Conservation (phyloP, 2,113 vertebrate species). For the Arothron firmamentum region DNA sequence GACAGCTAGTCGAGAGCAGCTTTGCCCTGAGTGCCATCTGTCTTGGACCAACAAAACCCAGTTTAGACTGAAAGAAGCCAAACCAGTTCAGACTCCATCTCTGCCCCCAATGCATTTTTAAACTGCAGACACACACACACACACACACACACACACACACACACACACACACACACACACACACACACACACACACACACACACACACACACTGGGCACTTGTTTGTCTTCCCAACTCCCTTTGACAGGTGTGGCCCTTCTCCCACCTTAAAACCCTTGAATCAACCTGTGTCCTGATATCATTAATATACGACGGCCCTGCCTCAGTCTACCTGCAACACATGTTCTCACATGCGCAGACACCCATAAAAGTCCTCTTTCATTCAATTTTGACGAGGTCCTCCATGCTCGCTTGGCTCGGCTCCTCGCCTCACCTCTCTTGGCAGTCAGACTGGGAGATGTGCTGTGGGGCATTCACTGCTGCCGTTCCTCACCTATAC, state of each 20-base stretch:
- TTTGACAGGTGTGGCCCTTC: neutral
- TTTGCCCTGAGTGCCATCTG: slow-evolving; percentile 72
- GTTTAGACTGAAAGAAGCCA: slow-evolving; percentile 64
- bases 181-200: too few relatives aligned
- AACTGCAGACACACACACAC: slow-evolving; percentile 1
- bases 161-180: neutral
- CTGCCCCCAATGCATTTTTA: slow-evolving; percentile 30
- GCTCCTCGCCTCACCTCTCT: slow-evolving; percentile 35
- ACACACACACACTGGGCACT: too few relatives aligned
- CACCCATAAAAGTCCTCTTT: slow-evolving; percentile 25
- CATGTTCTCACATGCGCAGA: slow-evolving; percentile 24
- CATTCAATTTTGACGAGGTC: slow-evolving; percentile 21
- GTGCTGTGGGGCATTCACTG: slow-evolving; percentile 36
- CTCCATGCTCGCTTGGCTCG: slow-evolving; percentile 14
- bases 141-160: slow-evolving; percentile 2
- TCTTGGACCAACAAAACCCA: slow-evolving; percentile 71
- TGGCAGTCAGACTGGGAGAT: slow-evolving; percentile 40
- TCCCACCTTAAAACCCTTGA: neutral
- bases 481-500: slow-evolving; percentile 46
- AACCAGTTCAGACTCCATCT: slow-evolving; percentile 58
- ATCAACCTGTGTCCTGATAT: slow-evolving; percentile 11
- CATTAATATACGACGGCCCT: neutral
- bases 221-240: neutral
- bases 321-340: slow-evolving; percentile 5
- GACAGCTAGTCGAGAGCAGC: slow-evolving; percentile 45